These are phyloP conservation scores for Dipodomys spectabilis DNA, from an alignment of 2,113 vertebrate species.

Conservation along the genomic window DNA sequence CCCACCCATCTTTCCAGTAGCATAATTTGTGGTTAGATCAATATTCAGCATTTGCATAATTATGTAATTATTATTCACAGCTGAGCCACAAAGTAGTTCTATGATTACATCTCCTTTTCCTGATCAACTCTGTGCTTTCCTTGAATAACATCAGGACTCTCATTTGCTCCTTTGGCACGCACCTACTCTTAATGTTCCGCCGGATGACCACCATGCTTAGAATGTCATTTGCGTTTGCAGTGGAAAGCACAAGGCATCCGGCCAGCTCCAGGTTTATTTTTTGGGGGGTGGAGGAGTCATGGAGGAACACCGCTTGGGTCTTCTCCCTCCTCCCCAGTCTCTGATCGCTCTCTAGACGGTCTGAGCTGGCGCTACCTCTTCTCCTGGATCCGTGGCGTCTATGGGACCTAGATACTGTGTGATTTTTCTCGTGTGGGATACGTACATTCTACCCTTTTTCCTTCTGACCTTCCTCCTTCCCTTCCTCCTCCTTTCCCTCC, in stretches of 20 bases:
- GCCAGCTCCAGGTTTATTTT: not conserved
- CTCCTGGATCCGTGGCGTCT: fast-evolving
- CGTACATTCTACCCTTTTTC: not conserved
- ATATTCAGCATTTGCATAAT: slow-evolving; percentile 71
- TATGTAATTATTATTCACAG: slow-evolving; percentile 77
- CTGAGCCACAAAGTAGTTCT: slow-evolving; percentile 62
- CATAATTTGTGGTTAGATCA: slow-evolving; percentile 68
- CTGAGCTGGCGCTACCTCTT: fast-evolving
- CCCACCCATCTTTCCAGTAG: not conserved
- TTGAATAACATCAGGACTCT: not conserved
- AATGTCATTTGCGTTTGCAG: fast-evolving
- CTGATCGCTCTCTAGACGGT: fast-evolving
- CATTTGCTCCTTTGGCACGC: not conserved
- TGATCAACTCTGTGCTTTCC: slow-evolving; percentile 28
- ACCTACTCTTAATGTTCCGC: not conserved
- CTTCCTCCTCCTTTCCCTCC: too few relatives aligned
- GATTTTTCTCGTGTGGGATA: too few relatives aligned
- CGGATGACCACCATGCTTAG: not conserved
- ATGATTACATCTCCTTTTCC: slow-evolving; percentile 61
- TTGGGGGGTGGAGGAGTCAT: not conserved
- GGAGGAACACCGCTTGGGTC: too few relatives aligned
- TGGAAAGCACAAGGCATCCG: not conserved
- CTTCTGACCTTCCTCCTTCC: not conserved
- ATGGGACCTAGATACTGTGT: fast-evolving
- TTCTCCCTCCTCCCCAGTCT: fast-evolving